These are phyloP conservation scores for Campoletis raptor DNA, from an alignment of 2,888 invertebrate genomes.

Conservation along the genomic window DNA sequence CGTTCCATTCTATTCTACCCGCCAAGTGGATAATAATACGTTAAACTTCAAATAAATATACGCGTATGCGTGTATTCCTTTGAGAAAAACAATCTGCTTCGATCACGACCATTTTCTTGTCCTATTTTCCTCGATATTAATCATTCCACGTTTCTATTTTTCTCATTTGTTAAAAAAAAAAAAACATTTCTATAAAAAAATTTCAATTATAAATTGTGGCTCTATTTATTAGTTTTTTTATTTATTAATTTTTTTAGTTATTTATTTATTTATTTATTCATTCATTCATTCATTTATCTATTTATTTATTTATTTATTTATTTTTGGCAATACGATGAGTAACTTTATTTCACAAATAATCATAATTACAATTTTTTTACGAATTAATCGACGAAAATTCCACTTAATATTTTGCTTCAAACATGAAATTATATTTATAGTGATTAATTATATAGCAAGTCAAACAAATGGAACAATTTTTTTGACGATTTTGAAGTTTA, in stretches of 20 bases:
- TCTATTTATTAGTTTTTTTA: no score
- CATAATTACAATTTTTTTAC: no score
- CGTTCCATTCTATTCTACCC: constrained; percentile 12
- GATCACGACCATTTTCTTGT: not conserved
- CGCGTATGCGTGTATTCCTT: not conserved
- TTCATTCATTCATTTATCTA: no score
- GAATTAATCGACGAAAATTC: not conserved
- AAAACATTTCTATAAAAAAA: not conserved
- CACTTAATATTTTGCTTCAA: not conserved
- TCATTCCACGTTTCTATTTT: not conserved
- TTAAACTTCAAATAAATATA: not conserved
- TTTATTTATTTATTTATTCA: no score
- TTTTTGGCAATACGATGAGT: no score
- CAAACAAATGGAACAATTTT: no score
- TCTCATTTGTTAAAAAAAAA: not conserved
- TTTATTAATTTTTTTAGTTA: no score
- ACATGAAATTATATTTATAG: not conserved
- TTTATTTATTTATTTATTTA: no score
- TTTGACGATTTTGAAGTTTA: no score
- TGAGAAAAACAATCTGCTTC: not conserved
- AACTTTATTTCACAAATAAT: no score
- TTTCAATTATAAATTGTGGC: not conserved
- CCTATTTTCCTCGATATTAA: not conserved
- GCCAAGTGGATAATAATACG: not conserved
- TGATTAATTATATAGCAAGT: not conserved